phyloP scores from a whole-genome alignment of 2,113 vertebrate genomes.

The Phalacrocorax aristotelis region DNA sequence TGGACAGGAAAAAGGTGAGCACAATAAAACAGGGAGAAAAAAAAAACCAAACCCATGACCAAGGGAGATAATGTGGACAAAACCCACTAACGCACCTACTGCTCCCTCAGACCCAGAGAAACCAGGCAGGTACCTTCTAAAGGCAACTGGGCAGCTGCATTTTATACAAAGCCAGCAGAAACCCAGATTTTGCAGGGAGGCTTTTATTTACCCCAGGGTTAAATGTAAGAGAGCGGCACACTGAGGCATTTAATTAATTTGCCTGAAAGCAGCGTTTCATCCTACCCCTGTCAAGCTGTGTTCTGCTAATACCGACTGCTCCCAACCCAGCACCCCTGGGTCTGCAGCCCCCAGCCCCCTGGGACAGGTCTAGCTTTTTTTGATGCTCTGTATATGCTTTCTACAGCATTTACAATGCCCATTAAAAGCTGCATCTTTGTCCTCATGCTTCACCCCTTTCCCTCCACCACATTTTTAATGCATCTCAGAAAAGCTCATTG shows the following conservation, averaged over 20 bases:
- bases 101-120: background rate
- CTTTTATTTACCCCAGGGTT: background rate
- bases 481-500: background rate
- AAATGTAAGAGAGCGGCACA: background rate
- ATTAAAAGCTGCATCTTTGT: background rate
- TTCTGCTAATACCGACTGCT: background rate
- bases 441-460: background rate
- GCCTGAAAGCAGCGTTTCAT: background rate
- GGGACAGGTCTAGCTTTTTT: background rate
- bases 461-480: background rate
- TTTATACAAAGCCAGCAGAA: fast-evolving
- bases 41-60: too few species aligned
- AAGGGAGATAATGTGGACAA: fast-evolving
- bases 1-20: fast-evolving
- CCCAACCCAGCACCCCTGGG: too few species aligned
- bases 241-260: background rate
- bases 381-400: fast-evolving
- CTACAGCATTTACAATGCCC: background rate
- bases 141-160: fast-evolving
- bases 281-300: background rate
- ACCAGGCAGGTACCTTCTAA: fast-evolving
- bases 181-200: background rate
- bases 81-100: fast-evolving
- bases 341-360: background rate
- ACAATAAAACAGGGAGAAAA: fast-evolving